Base-by-base conservation (phyloP, 2,797 vertebrate species). In the Hephaestus fuliginosus region DNA sequence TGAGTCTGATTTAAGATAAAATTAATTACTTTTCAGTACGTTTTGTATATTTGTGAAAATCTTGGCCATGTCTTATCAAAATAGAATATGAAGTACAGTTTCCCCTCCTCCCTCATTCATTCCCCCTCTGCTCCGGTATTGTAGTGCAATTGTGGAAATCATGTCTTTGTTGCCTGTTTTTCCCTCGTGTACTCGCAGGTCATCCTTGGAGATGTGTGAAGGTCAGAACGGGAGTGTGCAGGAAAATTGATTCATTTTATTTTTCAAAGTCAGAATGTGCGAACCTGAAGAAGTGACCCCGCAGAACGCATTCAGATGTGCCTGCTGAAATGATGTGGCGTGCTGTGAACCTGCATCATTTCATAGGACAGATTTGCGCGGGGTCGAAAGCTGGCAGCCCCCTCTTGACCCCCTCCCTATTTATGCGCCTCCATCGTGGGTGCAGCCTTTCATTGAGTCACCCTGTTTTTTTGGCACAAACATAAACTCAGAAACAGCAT, bases 391-490 rank as follows among this genome's bases (percentile, higher is more conserved):
- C 55, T 33, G 0, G 3, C 33, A 56, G 57, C 81, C 80, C 70
- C 61, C 30, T 3, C 30, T 33, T 33, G 30, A 33, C 1, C 30
- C 89, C 82, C 55, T 25, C 36, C 4, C 73, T 71, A 83, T 89
- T 90, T 77, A 73, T 86, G 76, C 84, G 70, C 65, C 48, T 82
- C 74, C 70, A 33, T 86, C 46, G 41, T 22, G 44, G 52, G 60
- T 9, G 55, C 75, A 80, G 80, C 53, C 70, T 85, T 82, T 74
- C 86, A 84, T 66, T 81, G 90, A 91, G 77, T 86, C 88, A 83
- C 68, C 76, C 73, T 65, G 68, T 53, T 79, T 76, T 82, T 79
- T 76, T 82, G 81, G 73, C 86, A 81, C 69, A 12, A 75, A 80
- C 69, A 87, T 78, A 67, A 63, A 53, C 76, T 69, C 57, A 48